Evolutionary conservation across 2,888 invertebrate genomes (phyloP).

Genomic region (Aproaerema taeniolella): DNA sequence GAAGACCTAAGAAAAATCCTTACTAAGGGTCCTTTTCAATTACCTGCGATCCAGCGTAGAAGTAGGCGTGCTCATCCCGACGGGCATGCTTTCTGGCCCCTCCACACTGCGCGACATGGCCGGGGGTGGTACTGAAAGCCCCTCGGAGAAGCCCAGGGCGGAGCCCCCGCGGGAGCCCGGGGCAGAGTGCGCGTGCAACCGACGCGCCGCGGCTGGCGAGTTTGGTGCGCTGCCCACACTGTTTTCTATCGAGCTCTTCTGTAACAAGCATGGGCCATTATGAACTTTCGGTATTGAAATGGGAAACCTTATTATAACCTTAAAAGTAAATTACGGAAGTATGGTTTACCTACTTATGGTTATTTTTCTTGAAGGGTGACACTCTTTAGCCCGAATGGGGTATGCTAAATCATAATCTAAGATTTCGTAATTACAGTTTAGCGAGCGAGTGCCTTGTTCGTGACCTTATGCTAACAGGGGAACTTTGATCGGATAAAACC

Average conservation of each 20-base stretch:
- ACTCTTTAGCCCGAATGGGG: too few relatives aligned
- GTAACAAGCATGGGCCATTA: not conserved
- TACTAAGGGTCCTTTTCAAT: too few relatives aligned
- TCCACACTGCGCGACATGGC: conserved; percentile 79
- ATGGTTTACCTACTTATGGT: too few relatives aligned
- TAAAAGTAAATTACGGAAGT: too few relatives aligned
- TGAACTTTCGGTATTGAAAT: not conserved
- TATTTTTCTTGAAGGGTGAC: too few relatives aligned
- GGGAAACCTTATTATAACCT: too few relatives aligned
- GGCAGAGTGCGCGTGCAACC: conserved; percentile 48
- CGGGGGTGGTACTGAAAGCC: conserved; percentile 40
- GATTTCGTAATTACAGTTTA: too few relatives aligned
- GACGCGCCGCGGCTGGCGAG: conserved; percentile 52
- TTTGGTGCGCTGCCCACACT: conserved; percentile 80
- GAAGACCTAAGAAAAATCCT: too few relatives aligned
- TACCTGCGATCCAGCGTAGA: conserved; percentile 76
- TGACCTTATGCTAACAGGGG: too few relatives aligned
- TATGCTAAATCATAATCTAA: too few relatives aligned
- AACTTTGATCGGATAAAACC: too few relatives aligned
- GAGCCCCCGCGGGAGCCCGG: conserved; percentile 65
- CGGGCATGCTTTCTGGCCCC: conserved; percentile 63
- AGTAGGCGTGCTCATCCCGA: conserved; percentile 35
- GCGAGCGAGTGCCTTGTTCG: too few relatives aligned
- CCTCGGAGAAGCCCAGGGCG: conserved; percentile 55
- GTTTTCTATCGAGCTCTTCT: conserved; percentile 65